Evolutionary conservation across 2,888 invertebrate species (phyloP), one percentile per base, ranked within the genome.

Genomic region (Horisme vitalbata): DNA sequence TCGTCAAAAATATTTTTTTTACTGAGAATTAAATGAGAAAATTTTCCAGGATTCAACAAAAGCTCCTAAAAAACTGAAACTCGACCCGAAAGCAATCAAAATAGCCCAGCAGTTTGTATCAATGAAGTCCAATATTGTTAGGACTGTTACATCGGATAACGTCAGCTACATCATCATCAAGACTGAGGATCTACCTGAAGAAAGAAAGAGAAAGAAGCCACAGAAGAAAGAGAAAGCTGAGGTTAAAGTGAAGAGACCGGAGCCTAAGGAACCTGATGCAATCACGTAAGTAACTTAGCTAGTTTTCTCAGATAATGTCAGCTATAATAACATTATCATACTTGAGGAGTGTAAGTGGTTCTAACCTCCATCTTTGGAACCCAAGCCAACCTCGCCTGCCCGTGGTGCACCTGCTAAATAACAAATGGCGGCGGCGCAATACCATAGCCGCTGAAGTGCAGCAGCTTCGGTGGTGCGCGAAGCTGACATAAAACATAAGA

Each of bases 121-220:
- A 0, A 74, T 83, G 71, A 57, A 60, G 0, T 72, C 83, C 0
- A 73, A 73, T 0, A 68, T 63, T 15, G 59, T 84, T 0, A 73
- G 67, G 47, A 70, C 64, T 0, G 41, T 83, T 0, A 77, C 78
- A 0, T 76, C 76, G 0, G 70, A 80, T 0, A 81, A 87, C n/a
- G 81, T 86, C 1, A 83, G 81, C 48, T 89, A 88, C 41, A 84
- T 89, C 20, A 84, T 90, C n/a, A 76, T 88, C 1, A 83, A 84
- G 47, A 52, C 71, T 0, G 69, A 71, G 0, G 68, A 73, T 0
- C 27, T 45, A 0, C 47, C 58, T 0, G 61, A 65, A 32, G 57
- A 54, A 2, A 64, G 49, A 9, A 58, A 39, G 0, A 11, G 0
- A 65, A 50, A 37, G 61, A 55, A 24, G 60, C 60, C 0, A n/a